Evolutionary conservation across 2,113 vertebrate species (phyloP), one percentile per base, ranked within the genome.

Genomic region (Mesembrinibis cayennensis): DNA sequence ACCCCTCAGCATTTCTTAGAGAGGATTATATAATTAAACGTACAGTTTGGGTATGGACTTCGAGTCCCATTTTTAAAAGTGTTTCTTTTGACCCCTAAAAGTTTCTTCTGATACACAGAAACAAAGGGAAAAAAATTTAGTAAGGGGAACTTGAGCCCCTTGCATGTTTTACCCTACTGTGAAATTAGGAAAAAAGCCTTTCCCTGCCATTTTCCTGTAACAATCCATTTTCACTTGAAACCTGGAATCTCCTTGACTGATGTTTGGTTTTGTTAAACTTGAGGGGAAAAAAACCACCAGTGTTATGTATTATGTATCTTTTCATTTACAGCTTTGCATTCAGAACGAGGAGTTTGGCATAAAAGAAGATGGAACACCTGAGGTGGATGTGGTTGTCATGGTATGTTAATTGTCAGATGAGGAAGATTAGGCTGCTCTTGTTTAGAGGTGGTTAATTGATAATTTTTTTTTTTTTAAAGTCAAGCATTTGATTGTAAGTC

Each of bases 261-360:
- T 66, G 3, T 25, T 70, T 72, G 10, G 3, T 27, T 82, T 84
- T 59, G 8, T 70, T 77, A 73, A 87, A 53, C 17, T 71, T 38
- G 45, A 53, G 11, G 11, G 20, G 25, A 9, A 23, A 49, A 72
- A 25, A 55, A 1, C 3, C 6, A 23, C 8, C 20, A 32, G 17
- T 36, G 38, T 74, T 63, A 67, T 2, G 2, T 34, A 3, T 13
- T 65, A 22, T 38, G 7, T 87, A 23, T 40, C 32, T 96, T 92
- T 85, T 94, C 23, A 36, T 95, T 97, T 96, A 52, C 85, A 98
- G 98, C 97, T 99, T 74, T 96, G 97, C 29, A 55, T 96, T 95
- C 96, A 97, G 93, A 98, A 93, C 50, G 94, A 97, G 86, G 89
- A 97, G 50, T 96, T 98, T 95, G 63, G 76, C 50, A 50, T 94